Conservation (phyloP, 92 coral and sea anemone species). For the Epizoanthus fatuus region DNA sequence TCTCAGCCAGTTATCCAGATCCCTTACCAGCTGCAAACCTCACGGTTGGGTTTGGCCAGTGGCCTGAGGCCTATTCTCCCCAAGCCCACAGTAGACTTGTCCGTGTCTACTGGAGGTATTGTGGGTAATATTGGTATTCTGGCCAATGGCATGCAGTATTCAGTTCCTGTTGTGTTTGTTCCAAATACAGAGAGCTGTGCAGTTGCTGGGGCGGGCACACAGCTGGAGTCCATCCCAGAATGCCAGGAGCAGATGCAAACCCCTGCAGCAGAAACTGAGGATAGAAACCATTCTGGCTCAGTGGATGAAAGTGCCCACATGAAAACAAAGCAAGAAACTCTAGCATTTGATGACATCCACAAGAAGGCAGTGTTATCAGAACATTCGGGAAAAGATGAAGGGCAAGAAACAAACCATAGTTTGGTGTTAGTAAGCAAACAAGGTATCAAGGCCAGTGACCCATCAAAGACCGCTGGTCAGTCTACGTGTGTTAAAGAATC, state of each 20-base stretch:
- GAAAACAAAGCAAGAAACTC: not conserved
- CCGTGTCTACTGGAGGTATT: slow-evolving; percentile 30
- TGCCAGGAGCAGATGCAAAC: not conserved
- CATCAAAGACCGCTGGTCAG: not conserved
- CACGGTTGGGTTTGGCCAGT: slow-evolving; percentile 45
- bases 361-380: not conserved
- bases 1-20: slow-evolving; percentile 76
- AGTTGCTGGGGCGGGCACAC: not conserved
- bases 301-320: not conserved
- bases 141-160: slow-evolving; percentile 36
- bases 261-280: not conserved
- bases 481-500: not conserved
- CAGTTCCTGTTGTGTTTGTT: slow-evolving; percentile 53
- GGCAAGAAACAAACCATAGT: not conserved
- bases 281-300: not conserved
- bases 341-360: not conserved
- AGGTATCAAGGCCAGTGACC: not conserved
- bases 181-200: slow-evolving; percentile 4
- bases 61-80: slow-evolving; percentile 94
- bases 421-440: not conserved
- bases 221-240: not conserved
- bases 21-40: slow-evolving; percentile 47
- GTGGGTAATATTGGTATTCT: slow-evolving; percentile 47
- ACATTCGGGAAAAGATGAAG: not conserved
- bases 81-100: slow-evolving; percentile 75